Percentiles rank a stretch among this genome's conserved stretches.
These are phyloP conservation scores for Thereva nobilitata DNA, from an alignment of 2,888 invertebrate genomes.

Conservation along the genomic window DNA sequence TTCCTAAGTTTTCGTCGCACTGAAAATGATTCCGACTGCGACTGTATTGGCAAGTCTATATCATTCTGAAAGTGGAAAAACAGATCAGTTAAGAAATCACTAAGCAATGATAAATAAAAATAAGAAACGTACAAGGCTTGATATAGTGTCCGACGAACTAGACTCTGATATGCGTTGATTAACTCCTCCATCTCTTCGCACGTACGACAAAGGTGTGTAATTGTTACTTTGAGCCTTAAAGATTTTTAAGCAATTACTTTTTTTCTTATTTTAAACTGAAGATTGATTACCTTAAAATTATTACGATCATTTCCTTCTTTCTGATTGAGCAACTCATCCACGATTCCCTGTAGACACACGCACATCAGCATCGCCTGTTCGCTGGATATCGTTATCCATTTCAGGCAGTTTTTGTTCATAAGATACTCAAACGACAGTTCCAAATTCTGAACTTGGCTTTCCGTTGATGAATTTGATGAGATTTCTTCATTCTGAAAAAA, in stretches of 20 bases:
- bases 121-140: conserved; percentile 44
- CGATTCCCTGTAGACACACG: conserved; percentile 92
- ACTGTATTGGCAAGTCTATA: conserved; percentile 58
- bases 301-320: conserved; percentile 65
- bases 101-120: neutral
- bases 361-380: conserved; percentile 95
- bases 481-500: conserved; percentile 42
- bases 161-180: conserved; percentile 45
- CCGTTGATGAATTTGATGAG: conserved; percentile 40
- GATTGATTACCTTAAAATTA: conserved; percentile 48
- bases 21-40: conserved; percentile 66
- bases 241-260: neutral
- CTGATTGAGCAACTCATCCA: conserved; percentile 85
- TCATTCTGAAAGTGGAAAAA: conserved; percentile 61
- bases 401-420: conserved; percentile 85
- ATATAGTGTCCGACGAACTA: conserved; percentile 46
- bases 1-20: conserved; percentile 71
- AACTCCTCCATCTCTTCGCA: conserved; percentile 45
- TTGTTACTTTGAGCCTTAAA: conserved; percentile 42
- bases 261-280: neutral
- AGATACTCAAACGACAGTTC: conserved; percentile 96
- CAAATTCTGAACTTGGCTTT: conserved; percentile 54
- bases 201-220: conserved; percentile 45
- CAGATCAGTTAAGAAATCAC: neutral
- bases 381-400: conserved; percentile 92